Percentiles rank a stretch among this genome's conserved stretches.
Conservation (phyloP, 2,797 vertebrate species). For the Oceanodroma leucorhoa region DNA sequence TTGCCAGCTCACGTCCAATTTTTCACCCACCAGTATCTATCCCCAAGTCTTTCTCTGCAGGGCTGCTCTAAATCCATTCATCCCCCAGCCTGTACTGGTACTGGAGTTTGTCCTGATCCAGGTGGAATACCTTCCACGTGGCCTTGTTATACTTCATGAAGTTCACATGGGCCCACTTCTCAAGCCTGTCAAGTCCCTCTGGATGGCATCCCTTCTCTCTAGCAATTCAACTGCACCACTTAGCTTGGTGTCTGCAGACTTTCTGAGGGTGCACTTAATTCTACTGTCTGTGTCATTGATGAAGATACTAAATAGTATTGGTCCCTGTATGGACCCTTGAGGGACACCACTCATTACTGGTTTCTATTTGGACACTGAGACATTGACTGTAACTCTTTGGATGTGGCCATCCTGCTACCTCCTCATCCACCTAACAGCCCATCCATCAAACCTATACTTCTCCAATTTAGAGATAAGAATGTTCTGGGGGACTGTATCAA, state of each 20-base stretch:
- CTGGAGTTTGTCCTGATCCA: too few relatives aligned
- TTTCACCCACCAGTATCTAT: too few relatives aligned
- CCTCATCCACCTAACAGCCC: background rate
- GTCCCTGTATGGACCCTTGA: rapidly evolving
- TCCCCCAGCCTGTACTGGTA: too few relatives aligned
- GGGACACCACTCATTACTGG: background rate
- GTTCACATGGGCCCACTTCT: background rate
- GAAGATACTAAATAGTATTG: background rate
- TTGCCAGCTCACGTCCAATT: too few relatives aligned
- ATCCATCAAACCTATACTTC: background rate
- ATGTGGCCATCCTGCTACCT: background rate
- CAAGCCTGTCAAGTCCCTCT: background rate
- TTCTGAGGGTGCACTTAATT: background rate
- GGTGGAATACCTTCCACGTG: too few relatives aligned
- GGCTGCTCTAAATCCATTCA: background rate
- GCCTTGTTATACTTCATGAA: too few relatives aligned
- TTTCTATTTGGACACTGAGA: background rate
- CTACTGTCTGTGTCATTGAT: background rate
- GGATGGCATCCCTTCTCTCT: background rate
- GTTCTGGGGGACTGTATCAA: background rate
- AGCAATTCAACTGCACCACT: background rate
- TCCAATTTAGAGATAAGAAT: background rate
- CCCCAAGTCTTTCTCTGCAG: background rate
- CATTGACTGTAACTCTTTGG: background rate
- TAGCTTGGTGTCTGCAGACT: background rate